These are phyloP conservation scores for Misgurnus mizolepis DNA, from an alignment of 2,113 vertebrate genomes.

Conservation along the genomic window DNA sequence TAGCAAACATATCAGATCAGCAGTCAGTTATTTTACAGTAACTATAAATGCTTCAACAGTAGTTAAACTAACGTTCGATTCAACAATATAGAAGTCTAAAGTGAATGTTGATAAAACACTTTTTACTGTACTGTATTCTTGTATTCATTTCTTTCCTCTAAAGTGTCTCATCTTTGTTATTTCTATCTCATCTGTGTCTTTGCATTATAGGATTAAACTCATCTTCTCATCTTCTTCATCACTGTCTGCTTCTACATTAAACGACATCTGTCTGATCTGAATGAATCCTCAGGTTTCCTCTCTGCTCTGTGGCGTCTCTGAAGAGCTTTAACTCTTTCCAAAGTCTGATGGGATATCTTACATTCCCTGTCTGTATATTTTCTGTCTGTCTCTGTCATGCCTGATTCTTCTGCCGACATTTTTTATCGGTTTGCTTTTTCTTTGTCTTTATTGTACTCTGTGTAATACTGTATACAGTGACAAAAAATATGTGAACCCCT, in stretches of 20 bases:
- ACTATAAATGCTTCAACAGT: no score
- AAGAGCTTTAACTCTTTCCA: background rate
- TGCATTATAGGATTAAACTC: conserved; percentile 40
- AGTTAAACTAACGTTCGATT: no score
- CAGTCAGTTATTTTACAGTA: no score
- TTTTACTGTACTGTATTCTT: background rate
- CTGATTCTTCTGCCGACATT: background rate
- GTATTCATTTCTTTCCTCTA: background rate
- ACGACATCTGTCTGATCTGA: conserved; percentile 16
- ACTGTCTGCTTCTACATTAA: conserved; percentile 15
- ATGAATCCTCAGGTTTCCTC: background rate
- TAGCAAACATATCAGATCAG: no score
- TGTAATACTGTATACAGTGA: background rate
- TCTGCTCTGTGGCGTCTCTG: background rate
- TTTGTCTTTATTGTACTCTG: background rate
- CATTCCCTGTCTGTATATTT: background rate
- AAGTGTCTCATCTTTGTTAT: background rate
- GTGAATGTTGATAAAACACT: no score
- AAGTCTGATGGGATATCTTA: conserved; percentile 24
- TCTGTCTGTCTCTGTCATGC: background rate
- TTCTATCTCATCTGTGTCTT: conserved; percentile 11
- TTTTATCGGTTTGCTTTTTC: background rate
- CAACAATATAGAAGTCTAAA: no score
- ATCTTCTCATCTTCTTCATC: background rate
- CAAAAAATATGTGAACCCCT: no score